Evolutionary conservation across 2,888 invertebrate genomes (phyloP).

Genomic region (Gibbula magus): DNA sequence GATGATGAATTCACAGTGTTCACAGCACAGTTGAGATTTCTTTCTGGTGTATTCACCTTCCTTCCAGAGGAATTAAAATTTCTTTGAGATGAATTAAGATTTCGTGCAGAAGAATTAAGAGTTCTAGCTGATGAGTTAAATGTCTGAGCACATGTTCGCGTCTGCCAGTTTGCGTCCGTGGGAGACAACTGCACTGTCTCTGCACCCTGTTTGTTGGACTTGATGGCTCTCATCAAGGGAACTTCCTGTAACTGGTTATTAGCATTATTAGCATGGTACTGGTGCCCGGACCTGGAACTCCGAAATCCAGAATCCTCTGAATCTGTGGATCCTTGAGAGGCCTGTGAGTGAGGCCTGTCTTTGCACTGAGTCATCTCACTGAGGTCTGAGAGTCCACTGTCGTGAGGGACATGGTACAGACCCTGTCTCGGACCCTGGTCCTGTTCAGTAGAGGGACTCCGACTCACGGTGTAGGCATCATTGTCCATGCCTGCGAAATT

Average conservation of each 20-base stretch:
- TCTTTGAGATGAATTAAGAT: slow-evolving; percentile 11
- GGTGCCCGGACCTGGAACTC: slow-evolving; percentile 64
- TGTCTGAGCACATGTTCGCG: slow-evolving; percentile 13
- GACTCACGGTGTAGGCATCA: slow-evolving; percentile 43
- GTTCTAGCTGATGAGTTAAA: neutral
- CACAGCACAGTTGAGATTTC: neutral
- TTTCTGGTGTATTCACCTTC: neutral
- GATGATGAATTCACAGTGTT: neutral
- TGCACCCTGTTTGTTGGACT: slow-evolving; percentile 42
- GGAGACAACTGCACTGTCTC: slow-evolving; percentile 7
- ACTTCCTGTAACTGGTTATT: slow-evolving; percentile 44
- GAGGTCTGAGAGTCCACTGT: slow-evolving; percentile 43
- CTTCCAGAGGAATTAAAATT: neutral
- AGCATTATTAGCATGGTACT: slow-evolving; percentile 33
- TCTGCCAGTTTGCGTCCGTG: neutral
- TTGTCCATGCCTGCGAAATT: slow-evolving; percentile 41
- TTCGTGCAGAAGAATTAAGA: neutral
- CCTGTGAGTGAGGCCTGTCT: slow-evolving; percentile 65
- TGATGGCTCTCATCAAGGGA: slow-evolving; percentile 61
- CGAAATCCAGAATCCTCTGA: slow-evolving; percentile 70
- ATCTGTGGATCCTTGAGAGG: slow-evolving; percentile 59
- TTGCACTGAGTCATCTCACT: slow-evolving; percentile 52
- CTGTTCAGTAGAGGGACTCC: slow-evolving; percentile 45
- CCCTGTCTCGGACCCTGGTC: slow-evolving; percentile 5
- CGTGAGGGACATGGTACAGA: slow-evolving; percentile 32